A percentile compares a stretch with the other conserved stretches of the same genome.
Evolutionary conservation across 2,888 invertebrate genomes (phyloP).

Genomic region (Caenorhabditis becei): DNA sequence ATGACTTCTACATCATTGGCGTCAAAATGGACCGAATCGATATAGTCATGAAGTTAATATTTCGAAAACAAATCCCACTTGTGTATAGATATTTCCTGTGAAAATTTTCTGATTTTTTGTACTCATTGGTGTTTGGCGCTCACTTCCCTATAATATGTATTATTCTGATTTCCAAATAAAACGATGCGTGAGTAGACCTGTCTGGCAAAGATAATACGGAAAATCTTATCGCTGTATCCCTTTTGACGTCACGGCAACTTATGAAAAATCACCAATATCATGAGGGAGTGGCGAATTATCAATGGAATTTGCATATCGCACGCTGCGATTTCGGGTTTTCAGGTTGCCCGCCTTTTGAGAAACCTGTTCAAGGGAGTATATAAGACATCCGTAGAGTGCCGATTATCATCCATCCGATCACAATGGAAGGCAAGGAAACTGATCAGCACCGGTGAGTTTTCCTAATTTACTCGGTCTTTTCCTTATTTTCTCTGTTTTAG

Average conservation of each 20-base stretch:
- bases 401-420: conserved; percentile 53
- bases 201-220: conserved; percentile 22
- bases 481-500: conserved; percentile 42
- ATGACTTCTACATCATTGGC: not conserved
- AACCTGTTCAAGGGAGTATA: conserved; percentile 49
- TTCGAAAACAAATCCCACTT: not conserved
- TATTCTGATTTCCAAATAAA: conserved; percentile 10
- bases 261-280: conserved; percentile 53
- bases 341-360: conserved; percentile 37
- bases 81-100: not conserved
- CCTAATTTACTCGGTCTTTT: not conserved
- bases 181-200: conserved; percentile 6
- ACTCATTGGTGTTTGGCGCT: not conserved
- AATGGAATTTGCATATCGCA: conserved; percentile 57
- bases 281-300: conserved; percentile 58
- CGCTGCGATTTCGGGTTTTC: conserved; percentile 44
- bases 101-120: not conserved
- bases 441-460: conserved; percentile 63
- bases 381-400: conserved; percentile 19
- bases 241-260: conserved; percentile 48
- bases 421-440: conserved; percentile 62
- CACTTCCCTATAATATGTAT: not conserved
- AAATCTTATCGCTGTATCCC: conserved; percentile 24
- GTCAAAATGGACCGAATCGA: not conserved
- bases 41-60: not conserved